A percentile compares a stretch with the other conserved stretches of the same genome.
phyloP scores from a whole-genome alignment of 1,140 invertebrate genomes.

The Brachystomella parvula region DNA sequence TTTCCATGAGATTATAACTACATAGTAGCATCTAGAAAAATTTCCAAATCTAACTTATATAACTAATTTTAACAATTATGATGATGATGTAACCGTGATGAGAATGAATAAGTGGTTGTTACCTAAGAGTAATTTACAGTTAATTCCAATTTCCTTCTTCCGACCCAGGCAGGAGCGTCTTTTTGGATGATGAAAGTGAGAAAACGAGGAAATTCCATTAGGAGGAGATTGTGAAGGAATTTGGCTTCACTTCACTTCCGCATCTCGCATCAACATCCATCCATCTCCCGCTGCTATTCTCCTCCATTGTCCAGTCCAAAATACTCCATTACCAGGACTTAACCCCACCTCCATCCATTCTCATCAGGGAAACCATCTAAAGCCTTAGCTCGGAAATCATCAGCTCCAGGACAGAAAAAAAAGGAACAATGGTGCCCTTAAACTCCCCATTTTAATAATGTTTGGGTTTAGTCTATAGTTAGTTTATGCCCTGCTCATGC shows the following conservation, averaged over 20 bases:
- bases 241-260: too few species aligned
- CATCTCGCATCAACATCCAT: not conserved
- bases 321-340: not conserved
- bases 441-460: too few species aligned
- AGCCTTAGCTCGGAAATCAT: not conserved
- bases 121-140: not conserved
- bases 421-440: too few species aligned
- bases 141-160: not conserved
- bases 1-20: not conserved
- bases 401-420: not conserved
- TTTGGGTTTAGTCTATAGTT: too few species aligned
- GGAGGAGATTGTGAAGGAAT: not conserved
- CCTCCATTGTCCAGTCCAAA: not conserved
- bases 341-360: not conserved
- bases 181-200: not conserved
- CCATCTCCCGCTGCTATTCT: not conserved
- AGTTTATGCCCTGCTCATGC: too few species aligned
- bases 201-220: not conserved
- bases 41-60: not conserved
- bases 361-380: not conserved
- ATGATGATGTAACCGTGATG: not conserved
- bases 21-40: not conserved
- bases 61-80: not conserved
- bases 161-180: not conserved
- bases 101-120: not conserved